Evolutionary conservation across 2,888 invertebrate genomes (phyloP).

Genomic region (Acronicta alni): DNA sequence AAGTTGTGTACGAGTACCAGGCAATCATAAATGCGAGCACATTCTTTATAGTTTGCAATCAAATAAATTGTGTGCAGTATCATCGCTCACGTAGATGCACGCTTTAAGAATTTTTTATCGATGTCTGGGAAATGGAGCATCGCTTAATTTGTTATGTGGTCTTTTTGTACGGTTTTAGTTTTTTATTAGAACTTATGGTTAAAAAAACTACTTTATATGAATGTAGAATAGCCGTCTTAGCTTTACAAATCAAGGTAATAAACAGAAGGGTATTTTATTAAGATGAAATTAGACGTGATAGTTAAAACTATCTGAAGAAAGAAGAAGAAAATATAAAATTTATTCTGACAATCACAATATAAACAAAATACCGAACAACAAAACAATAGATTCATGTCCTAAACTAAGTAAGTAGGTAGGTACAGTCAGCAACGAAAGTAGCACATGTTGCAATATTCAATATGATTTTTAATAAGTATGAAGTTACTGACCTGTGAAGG

Average conservation of each 20-base stretch:
- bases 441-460: too few relatives aligned
- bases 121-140: slow-evolving; percentile 35
- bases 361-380: too few relatives aligned
- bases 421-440: too few relatives aligned
- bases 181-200: slow-evolving; percentile 16
- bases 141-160: slow-evolving; percentile 19
- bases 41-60: slow-evolving; percentile 30
- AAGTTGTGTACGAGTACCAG: slow-evolving; percentile 17
- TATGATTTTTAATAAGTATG: too few relatives aligned
- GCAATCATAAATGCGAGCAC: slow-evolving; percentile 24
- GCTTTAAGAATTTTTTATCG: slow-evolving; percentile 13
- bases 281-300: background rate
- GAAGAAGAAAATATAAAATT: too few relatives aligned
- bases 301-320: slow-evolving; percentile 8
- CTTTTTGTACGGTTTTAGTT: slow-evolving; percentile 10
- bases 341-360: too few relatives aligned
- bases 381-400: too few relatives aligned
- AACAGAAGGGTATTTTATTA: background rate
- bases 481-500: too few relatives aligned
- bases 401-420: too few relatives aligned
- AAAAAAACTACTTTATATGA: too few relatives aligned
- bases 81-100: slow-evolving; percentile 16
- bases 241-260: too few relatives aligned
- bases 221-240: too few relatives aligned
- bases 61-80: slow-evolving; percentile 31